Conservation (phyloP, 2,888 invertebrate species). For the Tetragonula carbonaria region DNA sequence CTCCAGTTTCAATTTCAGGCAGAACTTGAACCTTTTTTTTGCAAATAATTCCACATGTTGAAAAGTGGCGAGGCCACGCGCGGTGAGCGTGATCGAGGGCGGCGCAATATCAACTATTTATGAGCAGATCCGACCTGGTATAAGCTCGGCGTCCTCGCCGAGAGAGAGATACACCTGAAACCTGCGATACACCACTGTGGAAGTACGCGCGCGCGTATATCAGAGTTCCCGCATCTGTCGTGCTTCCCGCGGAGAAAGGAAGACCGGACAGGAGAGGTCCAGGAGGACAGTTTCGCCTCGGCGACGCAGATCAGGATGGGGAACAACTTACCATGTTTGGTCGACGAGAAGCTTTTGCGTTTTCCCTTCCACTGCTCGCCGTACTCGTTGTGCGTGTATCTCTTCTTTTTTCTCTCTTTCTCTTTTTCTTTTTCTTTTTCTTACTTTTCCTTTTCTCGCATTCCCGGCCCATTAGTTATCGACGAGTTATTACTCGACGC, state of each 20-base stretch:
- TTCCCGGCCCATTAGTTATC: conserved; percentile 67
- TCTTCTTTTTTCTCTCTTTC: too few relatives aligned
- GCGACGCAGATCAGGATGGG: conserved; percentile 54
- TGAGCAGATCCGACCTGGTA: conserved; percentile 26
- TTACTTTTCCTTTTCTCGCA: conserved; percentile 2
- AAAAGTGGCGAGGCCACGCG: background rate
- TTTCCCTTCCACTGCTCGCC: conserved; percentile 32
- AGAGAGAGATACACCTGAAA: conserved; percentile 22
- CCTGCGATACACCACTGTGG: conserved; percentile 22
- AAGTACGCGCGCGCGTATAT: conserved; percentile 56
- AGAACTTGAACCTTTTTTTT: background rate
- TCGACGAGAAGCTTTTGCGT: conserved; percentile 44
- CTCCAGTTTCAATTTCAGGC: background rate
- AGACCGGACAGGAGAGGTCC: conserved; percentile 13
- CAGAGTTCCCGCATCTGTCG: conserved; percentile 63
- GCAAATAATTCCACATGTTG: conserved; percentile 17
- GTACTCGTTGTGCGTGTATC: background rate
- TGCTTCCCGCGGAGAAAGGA: conserved; percentile 46
- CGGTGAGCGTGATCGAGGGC: conserved; percentile 15
- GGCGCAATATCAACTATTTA: conserved; percentile 52
- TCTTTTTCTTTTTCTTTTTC: too few relatives aligned
- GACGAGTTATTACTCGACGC: conserved; percentile 69
- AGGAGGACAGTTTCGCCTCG: conserved; percentile 49
- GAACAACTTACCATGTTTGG: conserved; percentile 71
- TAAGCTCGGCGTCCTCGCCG: conserved; percentile 15